phyloP scores from a whole-genome alignment of 1,140 invertebrate genomes.

The Drosophila hydei region DNA sequence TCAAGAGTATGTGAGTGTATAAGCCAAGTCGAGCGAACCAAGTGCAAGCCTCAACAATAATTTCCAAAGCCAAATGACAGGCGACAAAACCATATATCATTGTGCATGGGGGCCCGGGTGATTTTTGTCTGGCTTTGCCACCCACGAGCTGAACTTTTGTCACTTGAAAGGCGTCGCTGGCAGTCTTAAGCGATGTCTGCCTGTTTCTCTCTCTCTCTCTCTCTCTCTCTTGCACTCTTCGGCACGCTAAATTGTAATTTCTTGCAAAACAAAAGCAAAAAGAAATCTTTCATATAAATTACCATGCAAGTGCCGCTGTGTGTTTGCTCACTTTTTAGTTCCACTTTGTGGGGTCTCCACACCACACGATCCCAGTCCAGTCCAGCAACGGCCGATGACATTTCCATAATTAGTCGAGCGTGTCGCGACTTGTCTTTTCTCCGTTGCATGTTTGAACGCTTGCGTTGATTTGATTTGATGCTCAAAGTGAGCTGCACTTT shows the following conservation, averaged over 20 bases:
- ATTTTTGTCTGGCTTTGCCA: constrained; percentile 72
- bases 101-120: constrained; percentile 58
- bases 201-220: constrained; percentile 19
- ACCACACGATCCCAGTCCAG: constrained; percentile 26
- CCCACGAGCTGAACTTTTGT: constrained; percentile 80
- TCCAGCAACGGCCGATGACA: constrained; percentile 67
- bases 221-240: background rate
- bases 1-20: constrained; percentile 7
- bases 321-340: constrained; percentile 4
- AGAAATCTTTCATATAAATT: constrained; percentile 67
- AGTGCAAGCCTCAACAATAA: constrained; percentile 77
- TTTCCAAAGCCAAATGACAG: constrained; percentile 80
- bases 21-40: constrained; percentile 48
- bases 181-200: constrained; percentile 69
- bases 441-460: constrained; percentile 64
- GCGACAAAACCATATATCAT: constrained; percentile 80
- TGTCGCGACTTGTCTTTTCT: constrained; percentile 49
- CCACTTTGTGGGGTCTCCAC: constrained; percentile 50
- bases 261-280: constrained; percentile 28
- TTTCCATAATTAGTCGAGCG: constrained; percentile 81
- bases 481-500: constrained; percentile 52
- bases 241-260: constrained; percentile 67
- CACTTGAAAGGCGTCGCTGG: constrained; percentile 73
- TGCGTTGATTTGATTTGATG: constrained; percentile 78
- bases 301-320: constrained; percentile 59